phyloP scores from a whole-genome alignment of 2,113 vertebrate genomes.

The Psittacara wagleri region DNA sequence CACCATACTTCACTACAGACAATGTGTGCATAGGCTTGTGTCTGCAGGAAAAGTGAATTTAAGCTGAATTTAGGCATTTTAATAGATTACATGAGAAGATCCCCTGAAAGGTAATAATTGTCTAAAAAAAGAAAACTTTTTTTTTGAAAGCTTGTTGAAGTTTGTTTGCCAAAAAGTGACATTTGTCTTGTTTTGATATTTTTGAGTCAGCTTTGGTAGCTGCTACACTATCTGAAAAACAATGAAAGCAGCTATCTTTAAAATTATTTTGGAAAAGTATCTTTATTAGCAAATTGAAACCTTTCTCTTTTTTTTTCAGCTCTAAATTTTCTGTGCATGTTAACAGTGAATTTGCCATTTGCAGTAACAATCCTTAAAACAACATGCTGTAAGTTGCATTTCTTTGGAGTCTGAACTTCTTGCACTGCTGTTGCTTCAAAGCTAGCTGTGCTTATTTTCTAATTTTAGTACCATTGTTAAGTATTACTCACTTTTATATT shows the following conservation, averaged over 20 bases:
- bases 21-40: neutral
- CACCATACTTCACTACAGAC: neutral
- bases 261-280: neutral
- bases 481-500: slow-evolving; percentile 35
- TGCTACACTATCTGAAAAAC: neutral
- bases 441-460: neutral
- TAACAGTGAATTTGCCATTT: neutral
- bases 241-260: neutral
- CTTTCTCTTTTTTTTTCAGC: neutral
- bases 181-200: neutral
- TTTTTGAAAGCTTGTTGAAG: accelerated
- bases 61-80: neutral
- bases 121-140: neutral
- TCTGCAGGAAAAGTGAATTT: neutral
- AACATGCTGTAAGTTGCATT: neutral
- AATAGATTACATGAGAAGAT: neutral
- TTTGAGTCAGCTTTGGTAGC: neutral
- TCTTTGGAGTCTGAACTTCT: neutral
- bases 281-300: neutral
- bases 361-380: neutral
- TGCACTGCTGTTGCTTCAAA: neutral
- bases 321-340: neutral
- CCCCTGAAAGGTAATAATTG: neutral
- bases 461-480: slow-evolving; percentile 51
- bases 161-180: neutral